Conservation (phyloP, 2,113 vertebrate genomes). For the Seriola aureovittata region DNA sequence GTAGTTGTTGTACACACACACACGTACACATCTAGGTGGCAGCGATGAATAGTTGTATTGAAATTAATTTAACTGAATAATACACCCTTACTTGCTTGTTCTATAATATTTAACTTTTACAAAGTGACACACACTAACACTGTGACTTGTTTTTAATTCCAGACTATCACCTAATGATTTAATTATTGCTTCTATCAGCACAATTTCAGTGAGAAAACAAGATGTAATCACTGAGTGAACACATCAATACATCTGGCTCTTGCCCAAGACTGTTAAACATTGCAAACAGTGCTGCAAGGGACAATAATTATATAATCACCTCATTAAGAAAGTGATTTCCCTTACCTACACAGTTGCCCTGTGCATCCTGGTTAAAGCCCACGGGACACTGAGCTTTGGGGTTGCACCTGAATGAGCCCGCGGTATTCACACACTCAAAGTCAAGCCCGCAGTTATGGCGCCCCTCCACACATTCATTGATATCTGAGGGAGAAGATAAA, state of each 20-base stretch:
- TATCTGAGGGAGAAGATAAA: slow-evolving; percentile 81
- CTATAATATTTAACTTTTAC: background rate
- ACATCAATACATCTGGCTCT: background rate
- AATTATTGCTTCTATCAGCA: background rate
- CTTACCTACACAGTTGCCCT: slow-evolving; percentile 91
- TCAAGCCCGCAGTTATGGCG: slow-evolving; percentile 86
- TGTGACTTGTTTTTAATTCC: background rate
- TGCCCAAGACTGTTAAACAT: background rate
- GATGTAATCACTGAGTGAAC: background rate
- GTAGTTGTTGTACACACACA: background rate
- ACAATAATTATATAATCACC: background rate
- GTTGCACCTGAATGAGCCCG: slow-evolving; percentile 92
- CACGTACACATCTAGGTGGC: too few relatives aligned
- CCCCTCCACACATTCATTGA: slow-evolving; percentile 88
- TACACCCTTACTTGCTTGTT: background rate
- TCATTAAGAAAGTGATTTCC: background rate
- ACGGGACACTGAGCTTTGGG: slow-evolving; percentile 86
- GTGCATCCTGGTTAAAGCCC: slow-evolving; percentile 87
- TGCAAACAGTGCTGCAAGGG: background rate
- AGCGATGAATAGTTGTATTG: background rate
- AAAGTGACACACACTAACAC: too few relatives aligned
- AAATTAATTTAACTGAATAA: background rate
- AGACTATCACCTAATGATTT: background rate
- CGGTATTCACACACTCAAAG: slow-evolving; percentile 89
- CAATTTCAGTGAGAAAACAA: background rate